Evolutionary conservation across 2,797 vertebrate genomes (phyloP), one percentile per base, ranked within the genome.

Genomic region (Pipistrellus pipistrellus): DNA sequence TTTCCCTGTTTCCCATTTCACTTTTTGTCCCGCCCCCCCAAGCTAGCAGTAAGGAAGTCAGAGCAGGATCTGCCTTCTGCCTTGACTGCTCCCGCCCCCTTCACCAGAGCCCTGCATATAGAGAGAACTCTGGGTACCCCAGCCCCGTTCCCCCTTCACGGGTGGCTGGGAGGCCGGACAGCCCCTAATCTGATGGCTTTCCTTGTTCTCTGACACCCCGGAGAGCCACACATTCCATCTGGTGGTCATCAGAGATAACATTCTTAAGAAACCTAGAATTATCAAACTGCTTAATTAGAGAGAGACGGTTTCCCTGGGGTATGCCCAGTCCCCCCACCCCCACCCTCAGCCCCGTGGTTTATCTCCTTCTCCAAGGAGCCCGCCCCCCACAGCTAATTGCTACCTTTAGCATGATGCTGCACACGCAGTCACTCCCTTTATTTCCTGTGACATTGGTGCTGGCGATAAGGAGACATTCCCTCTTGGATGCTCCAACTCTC

Each of bases 201-300:
- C 82, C 94, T 93, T 88, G 87, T 85, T 92, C 81, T 71, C 85
- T 41, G 87, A 91, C 88, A 46, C 87, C 89, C 90, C 14, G 3
- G 81, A 90, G 90, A 95, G 78, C 93, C 55, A 69, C 93, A 88
- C 30, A 1, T 92, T 77, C 94, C 93, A 32, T 96, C 88, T 85
- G 88, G 90, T 96, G 92, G 94, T 88, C 90, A 20, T 96, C 95
- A 93, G 91, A 95, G 93, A 91, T 93, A 94, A 93, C 96, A 93
- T 11, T 69, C 94, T 94, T 35, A 71, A 89, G 96, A 96, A 96
- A 95, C 93, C 94, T 96, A 95, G 93, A 96, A 96, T 97, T 96
- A 96, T 82, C 71, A 95, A 96, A 83, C 94, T 76, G 90, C 93
- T 94, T 96, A 97, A 97, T 96, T 95, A 96, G 91, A 53, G 87